phyloP scores from a whole-genome alignment of 2,888 invertebrate species.

The Busseola fusca region DNA sequence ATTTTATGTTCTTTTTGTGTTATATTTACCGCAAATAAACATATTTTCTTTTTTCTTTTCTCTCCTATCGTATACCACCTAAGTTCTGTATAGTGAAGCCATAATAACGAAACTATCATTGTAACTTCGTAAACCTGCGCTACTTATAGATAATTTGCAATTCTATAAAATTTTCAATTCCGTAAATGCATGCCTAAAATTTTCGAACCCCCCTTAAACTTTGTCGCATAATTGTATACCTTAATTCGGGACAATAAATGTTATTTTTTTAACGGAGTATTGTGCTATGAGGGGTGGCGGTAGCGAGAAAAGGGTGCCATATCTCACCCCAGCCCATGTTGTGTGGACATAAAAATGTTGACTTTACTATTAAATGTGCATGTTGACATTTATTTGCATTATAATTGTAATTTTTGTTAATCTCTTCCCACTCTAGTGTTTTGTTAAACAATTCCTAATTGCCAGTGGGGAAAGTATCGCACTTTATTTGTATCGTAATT shows the following conservation, averaged over 20 bases:
- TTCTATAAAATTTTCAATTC: constrained; percentile 73
- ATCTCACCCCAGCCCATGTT: constrained; percentile 67
- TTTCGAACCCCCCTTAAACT: constrained; percentile 56
- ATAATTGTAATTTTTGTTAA: constrained; percentile 68
- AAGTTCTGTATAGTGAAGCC: constrained; percentile 5
- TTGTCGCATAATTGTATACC: constrained; percentile 38
- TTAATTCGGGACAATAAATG: constrained; percentile 20
- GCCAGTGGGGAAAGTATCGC: constrained; percentile 15
- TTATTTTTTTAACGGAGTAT: constrained; percentile 43
- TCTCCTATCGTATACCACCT: not conserved
- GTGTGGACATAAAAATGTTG: constrained; percentile 80
- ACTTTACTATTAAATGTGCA: constrained; percentile 76
- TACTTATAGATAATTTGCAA: constrained; percentile 60
- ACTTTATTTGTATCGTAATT: not conserved
- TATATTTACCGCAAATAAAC: no score
- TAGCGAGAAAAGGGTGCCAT: constrained; percentile 61
- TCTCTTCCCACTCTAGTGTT: constrained; percentile 48
- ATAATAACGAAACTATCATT: constrained; percentile 18
- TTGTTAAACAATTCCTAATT: constrained; percentile 53
- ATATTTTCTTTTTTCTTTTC: no score
- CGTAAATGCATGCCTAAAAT: constrained; percentile 76
- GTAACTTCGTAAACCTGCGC: constrained; percentile 13
- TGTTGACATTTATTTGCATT: constrained; percentile 79
- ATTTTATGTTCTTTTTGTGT: no score
- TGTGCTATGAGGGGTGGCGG: constrained; percentile 58